Conservation (phyloP, 2,113 vertebrate species). For the Ctenomys sociabilis region DNA sequence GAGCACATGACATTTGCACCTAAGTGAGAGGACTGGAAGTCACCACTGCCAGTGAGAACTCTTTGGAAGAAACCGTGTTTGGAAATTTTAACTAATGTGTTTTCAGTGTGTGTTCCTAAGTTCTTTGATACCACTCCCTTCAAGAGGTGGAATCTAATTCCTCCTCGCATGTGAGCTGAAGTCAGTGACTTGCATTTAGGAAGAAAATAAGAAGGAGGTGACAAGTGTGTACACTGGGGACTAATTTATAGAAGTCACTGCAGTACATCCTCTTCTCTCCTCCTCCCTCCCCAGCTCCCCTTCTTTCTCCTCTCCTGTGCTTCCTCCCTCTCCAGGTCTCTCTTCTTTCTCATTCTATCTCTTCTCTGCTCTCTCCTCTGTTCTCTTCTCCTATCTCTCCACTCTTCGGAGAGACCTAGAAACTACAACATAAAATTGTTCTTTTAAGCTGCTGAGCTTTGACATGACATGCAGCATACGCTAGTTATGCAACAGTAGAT, state of each 20-base stretch:
- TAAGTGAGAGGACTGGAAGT: constrained; percentile 63
- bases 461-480: not conserved
- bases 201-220: not conserved
- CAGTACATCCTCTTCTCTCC: not conserved
- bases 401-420: not conserved
- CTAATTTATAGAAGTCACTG: not conserved
- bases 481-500: not conserved
- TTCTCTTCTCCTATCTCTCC: not conserved
- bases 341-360: too few relatives aligned
- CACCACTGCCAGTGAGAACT: constrained; percentile 15
- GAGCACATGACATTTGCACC: constrained; percentile 68
- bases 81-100: constrained; percentile 54
- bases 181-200: not conserved
- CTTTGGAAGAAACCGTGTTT: constrained; percentile 35
- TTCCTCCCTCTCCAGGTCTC: not conserved
- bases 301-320: not conserved
- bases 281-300: not conserved
- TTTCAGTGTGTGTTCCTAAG: not conserved
- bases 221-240: not conserved
- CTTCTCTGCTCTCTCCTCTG: too few relatives aligned
- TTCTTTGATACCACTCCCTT: not conserved
- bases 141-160: not conserved
- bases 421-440: not conserved
- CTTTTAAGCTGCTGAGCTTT: not conserved
- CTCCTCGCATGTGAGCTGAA: not conserved